phyloP scores from a whole-genome alignment of 2,797 vertebrate genomes.

The Distichodus sexfasciatus region DNA sequence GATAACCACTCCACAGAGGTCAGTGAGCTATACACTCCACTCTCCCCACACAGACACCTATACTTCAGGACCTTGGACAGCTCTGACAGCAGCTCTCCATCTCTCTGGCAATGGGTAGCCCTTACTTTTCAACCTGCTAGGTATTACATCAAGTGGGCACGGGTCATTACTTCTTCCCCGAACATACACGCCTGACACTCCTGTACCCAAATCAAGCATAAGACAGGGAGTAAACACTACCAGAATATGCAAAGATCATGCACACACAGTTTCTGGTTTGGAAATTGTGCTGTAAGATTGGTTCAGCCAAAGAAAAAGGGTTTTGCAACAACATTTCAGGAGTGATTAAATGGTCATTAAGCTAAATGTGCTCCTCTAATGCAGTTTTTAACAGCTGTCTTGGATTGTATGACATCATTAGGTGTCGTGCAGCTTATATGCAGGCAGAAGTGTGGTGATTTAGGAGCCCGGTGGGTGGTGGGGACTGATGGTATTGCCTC shows the following conservation, averaged over 20 bases:
- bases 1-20: conserved; percentile 56
- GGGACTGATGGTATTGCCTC: conserved; percentile 5
- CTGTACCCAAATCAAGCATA: conserved; percentile 20
- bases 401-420: neutral
- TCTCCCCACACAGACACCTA: conserved; percentile 22
- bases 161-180: conserved; percentile 30
- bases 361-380: neutral
- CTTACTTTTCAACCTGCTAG: neutral
- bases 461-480: conserved; percentile 11
- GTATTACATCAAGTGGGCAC: conserved; percentile 37
- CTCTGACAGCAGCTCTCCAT: conserved; percentile 36
- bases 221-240: neutral
- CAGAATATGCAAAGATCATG: neutral
- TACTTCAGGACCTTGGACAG: neutral
- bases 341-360: conserved; percentile 1
- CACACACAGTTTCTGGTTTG: too few relatives aligned
- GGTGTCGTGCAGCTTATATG: neutral
- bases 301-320: neutral
- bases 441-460: neutral
- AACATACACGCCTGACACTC: conserved; percentile 9
- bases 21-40: conserved; percentile 10
- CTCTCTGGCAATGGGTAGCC: conserved; percentile 29
- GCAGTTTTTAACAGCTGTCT: neutral
- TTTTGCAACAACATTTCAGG: neutral
- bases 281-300: neutral